Evolutionary conservation across 2,888 invertebrate species (phyloP).

Genomic region (Ochropleura plecta): DNA sequence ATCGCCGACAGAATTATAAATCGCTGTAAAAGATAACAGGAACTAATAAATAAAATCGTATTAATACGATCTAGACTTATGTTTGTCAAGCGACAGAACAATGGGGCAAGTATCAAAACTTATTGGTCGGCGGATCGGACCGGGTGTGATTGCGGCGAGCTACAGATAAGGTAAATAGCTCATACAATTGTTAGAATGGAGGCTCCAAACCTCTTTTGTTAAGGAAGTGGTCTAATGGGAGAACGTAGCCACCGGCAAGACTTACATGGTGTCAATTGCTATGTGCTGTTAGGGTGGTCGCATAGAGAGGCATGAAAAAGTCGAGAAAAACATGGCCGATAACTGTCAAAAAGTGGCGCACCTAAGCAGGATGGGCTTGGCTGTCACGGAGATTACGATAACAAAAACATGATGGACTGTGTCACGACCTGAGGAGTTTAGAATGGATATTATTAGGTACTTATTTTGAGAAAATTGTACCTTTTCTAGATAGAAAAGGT

Average conservation of each 20-base stretch:
- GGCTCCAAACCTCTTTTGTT: slow-evolving; percentile 87
- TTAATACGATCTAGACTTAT: slow-evolving; percentile 52
- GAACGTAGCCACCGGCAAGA: slow-evolving; percentile 83
- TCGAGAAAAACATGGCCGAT: neutral
- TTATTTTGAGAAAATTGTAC: neutral
- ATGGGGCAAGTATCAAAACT: slow-evolving; percentile 74
- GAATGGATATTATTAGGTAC: neutral
- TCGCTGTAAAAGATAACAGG: slow-evolving; percentile 51
- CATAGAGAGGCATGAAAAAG: slow-evolving; percentile 50
- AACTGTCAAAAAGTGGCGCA: slow-evolving; percentile 27
- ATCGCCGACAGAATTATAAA: slow-evolving; percentile 59
- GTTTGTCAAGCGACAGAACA: slow-evolving; percentile 65
- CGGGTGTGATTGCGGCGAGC: slow-evolving; percentile 86
- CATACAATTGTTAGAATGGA: slow-evolving; percentile 90
- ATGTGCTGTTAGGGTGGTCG: slow-evolving; percentile 71
- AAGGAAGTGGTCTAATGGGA: slow-evolving; percentile 88
- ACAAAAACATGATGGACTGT: slow-evolving; percentile 5
- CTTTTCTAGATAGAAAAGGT: too few relatives aligned
- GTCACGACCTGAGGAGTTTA: slow-evolving; percentile 39
- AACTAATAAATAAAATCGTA: slow-evolving; percentile 63
- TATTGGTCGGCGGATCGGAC: slow-evolving; percentile 70
- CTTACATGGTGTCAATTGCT: slow-evolving; percentile 89
- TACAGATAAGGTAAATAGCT: slow-evolving; percentile 91
- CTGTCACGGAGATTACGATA: slow-evolving; percentile 43
- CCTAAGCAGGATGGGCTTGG: slow-evolving; percentile 51